Percentiles rank a stretch among this genome's conserved stretches.
Evolutionary conservation across 92 coral and sea anemone genomes (phyloP).

Genomic region (Blastomussa wellsi): DNA sequence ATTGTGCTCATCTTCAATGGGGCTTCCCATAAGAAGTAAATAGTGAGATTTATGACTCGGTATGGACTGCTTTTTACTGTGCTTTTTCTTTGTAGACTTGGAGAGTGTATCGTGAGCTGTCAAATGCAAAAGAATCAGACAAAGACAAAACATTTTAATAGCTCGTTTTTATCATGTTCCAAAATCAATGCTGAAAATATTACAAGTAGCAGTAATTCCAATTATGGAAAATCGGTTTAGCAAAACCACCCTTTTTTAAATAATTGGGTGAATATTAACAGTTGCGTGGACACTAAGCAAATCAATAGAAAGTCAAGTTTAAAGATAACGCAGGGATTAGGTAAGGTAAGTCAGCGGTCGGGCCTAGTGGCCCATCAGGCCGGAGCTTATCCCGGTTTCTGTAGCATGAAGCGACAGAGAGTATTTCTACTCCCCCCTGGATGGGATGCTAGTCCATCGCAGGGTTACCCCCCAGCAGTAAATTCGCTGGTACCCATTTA

Average conservation of each 20-base stretch:
- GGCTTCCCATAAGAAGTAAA: slow-evolving; percentile 30
- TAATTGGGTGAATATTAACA: not conserved
- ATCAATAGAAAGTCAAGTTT: not conserved
- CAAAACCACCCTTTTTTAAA: too few relatives aligned
- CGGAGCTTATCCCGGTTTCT: too few relatives aligned
- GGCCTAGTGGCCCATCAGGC: too few relatives aligned
- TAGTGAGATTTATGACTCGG: slow-evolving; percentile 20
- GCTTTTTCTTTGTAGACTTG: slow-evolving; percentile 21
- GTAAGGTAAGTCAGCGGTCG: too few relatives aligned
- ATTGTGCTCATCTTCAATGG: slow-evolving; percentile 20
- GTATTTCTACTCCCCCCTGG: too few relatives aligned
- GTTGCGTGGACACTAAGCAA: not conserved
- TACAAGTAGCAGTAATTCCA: too few relatives aligned
- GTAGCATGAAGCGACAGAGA: too few relatives aligned
- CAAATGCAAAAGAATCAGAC: not conserved
- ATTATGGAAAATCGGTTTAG: too few relatives aligned
- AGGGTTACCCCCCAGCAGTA: too few relatives aligned
- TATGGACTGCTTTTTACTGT: slow-evolving; percentile 31
- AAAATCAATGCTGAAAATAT: too few relatives aligned
- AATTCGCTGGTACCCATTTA: too few relatives aligned
- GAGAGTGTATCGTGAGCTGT: slow-evolving; percentile 15
- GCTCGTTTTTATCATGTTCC: not conserved
- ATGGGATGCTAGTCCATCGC: too few relatives aligned
- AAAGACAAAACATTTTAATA: not conserved
- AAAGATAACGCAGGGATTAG: not conserved